Conservation (phyloP, 2,113 vertebrate species). For the Cacatua alba region DNA sequence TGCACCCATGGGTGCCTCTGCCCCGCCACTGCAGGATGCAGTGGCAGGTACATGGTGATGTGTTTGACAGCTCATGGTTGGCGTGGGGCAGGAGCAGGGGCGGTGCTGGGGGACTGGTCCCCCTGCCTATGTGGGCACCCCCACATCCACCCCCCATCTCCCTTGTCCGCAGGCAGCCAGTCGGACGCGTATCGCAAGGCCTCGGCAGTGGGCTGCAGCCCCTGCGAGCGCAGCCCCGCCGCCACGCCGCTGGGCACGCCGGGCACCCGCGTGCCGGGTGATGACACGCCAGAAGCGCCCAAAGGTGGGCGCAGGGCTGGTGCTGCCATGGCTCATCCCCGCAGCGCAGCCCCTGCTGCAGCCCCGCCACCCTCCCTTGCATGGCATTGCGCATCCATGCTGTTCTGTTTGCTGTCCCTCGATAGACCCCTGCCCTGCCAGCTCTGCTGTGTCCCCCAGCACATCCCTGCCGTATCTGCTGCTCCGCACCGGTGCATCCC, state of each 20-base stretch:
- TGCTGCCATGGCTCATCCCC: background rate
- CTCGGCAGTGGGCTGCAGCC: slow-evolving; percentile 72
- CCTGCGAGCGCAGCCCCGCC: slow-evolving; percentile 75
- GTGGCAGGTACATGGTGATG: rapidly evolving
- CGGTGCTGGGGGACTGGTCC: background rate
- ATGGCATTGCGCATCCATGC: background rate
- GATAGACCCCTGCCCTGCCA: background rate
- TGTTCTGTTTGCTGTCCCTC: rapidly evolving
- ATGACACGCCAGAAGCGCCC: slow-evolving; percentile 64
- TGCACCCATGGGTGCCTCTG: background rate
- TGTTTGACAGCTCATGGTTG: background rate
- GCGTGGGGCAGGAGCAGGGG: background rate
- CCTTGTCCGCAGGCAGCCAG: slow-evolving; percentile 77
- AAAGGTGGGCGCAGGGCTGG: slow-evolving; percentile 60
- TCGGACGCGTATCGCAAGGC: slow-evolving; percentile 79
- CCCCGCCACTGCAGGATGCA: rapidly evolving
- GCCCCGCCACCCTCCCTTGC: background rate
- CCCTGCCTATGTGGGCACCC: rapidly evolving
- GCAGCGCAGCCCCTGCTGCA: background rate
- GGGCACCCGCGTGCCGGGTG: slow-evolving; percentile 51
- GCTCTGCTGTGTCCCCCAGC: background rate
- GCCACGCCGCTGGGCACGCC: slow-evolving; percentile 65
- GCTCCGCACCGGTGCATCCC: background rate
- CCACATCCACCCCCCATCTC: background rate
- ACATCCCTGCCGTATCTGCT: background rate